Evolutionary conservation across 2,888 invertebrate species (phyloP).

Genomic region (Acleris literana): DNA sequence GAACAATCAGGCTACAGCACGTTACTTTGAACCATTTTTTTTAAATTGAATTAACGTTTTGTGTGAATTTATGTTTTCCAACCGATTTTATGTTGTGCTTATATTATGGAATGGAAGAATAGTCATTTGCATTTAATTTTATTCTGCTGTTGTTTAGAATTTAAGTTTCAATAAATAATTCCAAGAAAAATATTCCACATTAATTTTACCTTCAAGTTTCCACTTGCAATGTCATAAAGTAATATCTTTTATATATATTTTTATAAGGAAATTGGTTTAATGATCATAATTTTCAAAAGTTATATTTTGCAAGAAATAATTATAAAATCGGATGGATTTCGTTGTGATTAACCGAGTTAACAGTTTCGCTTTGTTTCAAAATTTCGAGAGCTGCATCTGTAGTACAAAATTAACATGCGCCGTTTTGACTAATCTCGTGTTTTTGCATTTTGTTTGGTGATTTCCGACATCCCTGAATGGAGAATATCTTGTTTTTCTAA

Average conservation of each 20-base stretch:
- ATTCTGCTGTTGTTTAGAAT: not conserved
- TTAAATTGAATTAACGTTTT: conserved; percentile 27
- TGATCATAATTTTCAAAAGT: not conserved
- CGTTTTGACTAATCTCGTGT: conserved; percentile 44
- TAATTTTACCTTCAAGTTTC: too few species aligned
- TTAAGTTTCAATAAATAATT: not conserved
- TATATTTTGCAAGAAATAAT: conserved; percentile 7
- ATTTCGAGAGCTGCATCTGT: conserved; percentile 34
- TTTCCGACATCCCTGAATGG: not conserved
- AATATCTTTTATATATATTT: not conserved
- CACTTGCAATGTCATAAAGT: too few species aligned
- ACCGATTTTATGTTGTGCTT: conserved; percentile 28
- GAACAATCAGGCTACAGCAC: conserved; percentile 26
- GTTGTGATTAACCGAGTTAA: conserved; percentile 53
- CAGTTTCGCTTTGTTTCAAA: conserved; percentile 37
- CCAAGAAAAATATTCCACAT: too few species aligned
- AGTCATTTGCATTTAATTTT: not conserved
- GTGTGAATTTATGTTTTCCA: conserved; percentile 34
- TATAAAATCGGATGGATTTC: conserved; percentile 66
- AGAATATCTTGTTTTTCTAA: not conserved
- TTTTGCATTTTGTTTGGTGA: conserved; percentile 35
- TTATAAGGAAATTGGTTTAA: not conserved
- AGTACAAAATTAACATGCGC: conserved; percentile 30
- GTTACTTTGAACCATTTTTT: conserved; percentile 21
- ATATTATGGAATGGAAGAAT: not conserved